Evolutionary conservation across 2,113 vertebrate species (phyloP).

Genomic region (Athene noctua): DNA sequence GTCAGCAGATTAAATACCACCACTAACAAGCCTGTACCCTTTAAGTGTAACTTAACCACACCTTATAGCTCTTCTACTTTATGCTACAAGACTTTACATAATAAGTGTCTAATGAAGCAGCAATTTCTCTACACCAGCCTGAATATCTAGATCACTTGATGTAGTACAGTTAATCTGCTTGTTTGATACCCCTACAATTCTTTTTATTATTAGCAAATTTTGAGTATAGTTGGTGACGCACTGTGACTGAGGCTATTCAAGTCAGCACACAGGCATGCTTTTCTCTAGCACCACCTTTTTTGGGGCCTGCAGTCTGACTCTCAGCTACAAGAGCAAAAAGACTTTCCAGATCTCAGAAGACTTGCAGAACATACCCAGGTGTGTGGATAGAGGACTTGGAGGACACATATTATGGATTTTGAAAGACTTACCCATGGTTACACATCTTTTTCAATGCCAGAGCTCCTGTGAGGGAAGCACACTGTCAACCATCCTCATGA

Average conservation of each 20-base stretch:
- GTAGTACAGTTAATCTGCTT: neutral
- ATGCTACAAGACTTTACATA: neutral
- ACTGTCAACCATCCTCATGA: neutral
- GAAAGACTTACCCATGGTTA: neutral
- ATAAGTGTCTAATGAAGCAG: neutral
- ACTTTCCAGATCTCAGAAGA: neutral
- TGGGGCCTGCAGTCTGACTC: neutral
- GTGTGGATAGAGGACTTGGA: neutral
- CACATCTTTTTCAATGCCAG: neutral
- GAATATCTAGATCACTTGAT: neutral
- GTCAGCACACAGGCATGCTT: neutral
- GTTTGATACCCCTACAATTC: neutral
- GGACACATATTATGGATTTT: rapidly evolving
- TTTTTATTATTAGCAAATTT: neutral
- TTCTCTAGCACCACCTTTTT: neutral
- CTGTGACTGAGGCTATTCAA: neutral
- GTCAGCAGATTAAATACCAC: neutral
- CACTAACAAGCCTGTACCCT: slow-evolving; percentile 6
- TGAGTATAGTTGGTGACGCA: neutral
- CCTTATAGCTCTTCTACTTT: neutral
- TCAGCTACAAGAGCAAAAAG: neutral
- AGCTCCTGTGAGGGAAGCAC: neutral
- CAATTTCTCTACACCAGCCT: neutral
- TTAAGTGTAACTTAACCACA: neutral
- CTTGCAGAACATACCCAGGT: neutral